Base-by-base conservation (phyloP, 2,113 vertebrate species). In the Aviceda subcristata region DNA sequence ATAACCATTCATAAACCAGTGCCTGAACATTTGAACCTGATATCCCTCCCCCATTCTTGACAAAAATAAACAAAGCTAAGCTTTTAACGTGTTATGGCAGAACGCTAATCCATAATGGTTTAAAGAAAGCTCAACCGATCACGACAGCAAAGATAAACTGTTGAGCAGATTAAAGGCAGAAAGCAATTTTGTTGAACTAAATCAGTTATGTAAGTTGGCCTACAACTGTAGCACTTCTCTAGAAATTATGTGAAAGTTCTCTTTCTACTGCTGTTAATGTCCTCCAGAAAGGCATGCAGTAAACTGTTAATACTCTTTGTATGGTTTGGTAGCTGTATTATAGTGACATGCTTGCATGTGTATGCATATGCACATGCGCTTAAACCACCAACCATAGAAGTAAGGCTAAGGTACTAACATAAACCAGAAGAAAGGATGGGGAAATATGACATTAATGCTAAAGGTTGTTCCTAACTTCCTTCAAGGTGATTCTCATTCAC, bases 101-200 rank as follows among this genome's bases (percentile, higher is more conserved):
- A 84, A 94, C 6, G 34, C 94, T 97, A 97, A 97, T 98, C 96
- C 90, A 77, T 92, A 86, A 94, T 1, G 87, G 89, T 97, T 97
- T 97, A 96, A 93, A 86, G 85, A 94, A 83, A 96, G 96, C 93
- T 97, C 93, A 90, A 45, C 73, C 7, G 59, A 88, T 92, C 95
- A 92, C 45, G 45, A 36, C 92, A 88, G 94, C 94, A 89, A 62
- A 97, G 96, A 97, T 97, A 97, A 96, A 97, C 93, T 88, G 95
- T 60, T 97, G 96, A 97, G 97, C 92, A 97, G 97, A 97, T 98
- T 98, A 98, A 80, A 96, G 83, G 82, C 95, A 97, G 95, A 96
- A 90, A 97, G 96, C 94, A 97, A 88, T 96, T 95, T 88, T 93
- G 86, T 60, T 86, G 56, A 48, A 71, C 86, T 93, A 78, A 96